These are phyloP conservation scores for Pandemis cinnamomeana DNA, from an alignment of 2,888 invertebrate genomes.

Conservation along the genomic window DNA sequence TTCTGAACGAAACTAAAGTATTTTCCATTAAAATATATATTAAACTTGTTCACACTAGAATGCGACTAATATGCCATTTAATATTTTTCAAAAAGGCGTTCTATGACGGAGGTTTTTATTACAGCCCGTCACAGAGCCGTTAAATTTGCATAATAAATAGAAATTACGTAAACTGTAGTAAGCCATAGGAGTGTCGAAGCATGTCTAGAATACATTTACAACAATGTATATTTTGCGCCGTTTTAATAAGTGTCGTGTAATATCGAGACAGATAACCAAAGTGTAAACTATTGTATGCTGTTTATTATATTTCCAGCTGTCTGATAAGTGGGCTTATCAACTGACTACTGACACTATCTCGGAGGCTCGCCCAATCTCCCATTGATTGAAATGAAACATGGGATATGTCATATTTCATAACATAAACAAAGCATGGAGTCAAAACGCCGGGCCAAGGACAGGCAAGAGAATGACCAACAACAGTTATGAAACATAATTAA, in stretches of 20 bases:
- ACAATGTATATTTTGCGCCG: not conserved
- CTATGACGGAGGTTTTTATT: not conserved
- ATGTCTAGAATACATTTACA: not conserved
- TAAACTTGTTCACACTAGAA: not conserved
- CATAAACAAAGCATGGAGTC: not conserved
- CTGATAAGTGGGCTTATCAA: conserved; percentile 3
- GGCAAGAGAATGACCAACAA: not conserved
- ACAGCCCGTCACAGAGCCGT: not conserved
- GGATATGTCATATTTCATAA: not conserved
- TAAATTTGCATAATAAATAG: not conserved
- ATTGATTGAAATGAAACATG: conserved; percentile 7
- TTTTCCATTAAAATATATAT: conserved; percentile 8
- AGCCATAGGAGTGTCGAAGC: not conserved
- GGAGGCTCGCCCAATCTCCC: conserved; percentile 8
- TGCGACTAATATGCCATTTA: not conserved
- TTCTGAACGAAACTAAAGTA: not conserved
- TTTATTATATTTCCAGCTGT: conserved; percentile 1
- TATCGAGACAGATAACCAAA: not conserved
- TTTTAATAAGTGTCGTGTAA: not conserved
- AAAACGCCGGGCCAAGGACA: not conserved
- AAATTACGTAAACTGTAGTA: not conserved
- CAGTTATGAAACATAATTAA: not conserved
- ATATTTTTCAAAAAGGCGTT: not conserved
- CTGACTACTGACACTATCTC: not conserved
- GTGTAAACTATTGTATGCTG: not conserved